phyloP scores from a whole-genome alignment of 1,140 invertebrate species.

The Drosophila ambigua region DNA sequence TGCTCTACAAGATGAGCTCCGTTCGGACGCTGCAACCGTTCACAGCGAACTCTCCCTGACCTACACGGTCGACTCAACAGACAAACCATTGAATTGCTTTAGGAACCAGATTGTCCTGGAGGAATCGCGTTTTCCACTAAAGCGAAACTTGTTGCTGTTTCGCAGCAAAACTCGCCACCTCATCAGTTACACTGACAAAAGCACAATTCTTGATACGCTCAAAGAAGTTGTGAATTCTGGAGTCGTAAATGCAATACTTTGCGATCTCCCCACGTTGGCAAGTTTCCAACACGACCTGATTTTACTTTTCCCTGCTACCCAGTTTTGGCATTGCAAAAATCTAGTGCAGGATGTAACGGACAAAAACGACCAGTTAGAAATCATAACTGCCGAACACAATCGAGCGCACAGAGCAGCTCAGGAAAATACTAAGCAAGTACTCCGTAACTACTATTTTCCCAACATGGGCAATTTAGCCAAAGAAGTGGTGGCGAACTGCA shows the following conservation, averaged over 20 bases:
- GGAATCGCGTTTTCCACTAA: neutral
- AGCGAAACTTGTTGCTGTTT: conserved; percentile 19
- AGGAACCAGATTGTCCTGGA: conserved; percentile 37
- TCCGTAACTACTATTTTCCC: conserved; percentile 37
- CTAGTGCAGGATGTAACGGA: conserved; percentile 9
- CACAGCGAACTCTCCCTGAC: conserved; percentile 36
- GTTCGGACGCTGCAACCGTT: conserved; percentile 15
- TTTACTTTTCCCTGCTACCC: conserved; percentile 16
- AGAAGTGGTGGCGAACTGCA: conserved; percentile 34
- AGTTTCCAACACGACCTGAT: conserved; percentile 19
- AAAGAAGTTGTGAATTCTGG: conserved; percentile 15
- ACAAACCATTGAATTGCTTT: conserved; percentile 43
- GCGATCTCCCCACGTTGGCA: conserved; percentile 9
- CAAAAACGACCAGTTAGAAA: conserved; percentile 18
- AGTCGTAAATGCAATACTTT: conserved; percentile 13
- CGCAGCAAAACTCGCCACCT: conserved; percentile 18
- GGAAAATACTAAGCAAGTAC: conserved; percentile 35
- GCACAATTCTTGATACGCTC: conserved; percentile 8
- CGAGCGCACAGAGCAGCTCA: conserved; percentile 27
- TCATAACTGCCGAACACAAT: conserved; percentile 24
- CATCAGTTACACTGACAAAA: conserved; percentile 16
- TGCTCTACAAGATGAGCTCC: conserved; percentile 10
- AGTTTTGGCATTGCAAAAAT: conserved; percentile 27
- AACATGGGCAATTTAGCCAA: conserved; percentile 34
- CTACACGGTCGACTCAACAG: conserved; percentile 30